phyloP scores from a whole-genome alignment of 2,888 invertebrate species.

The Acronicta alni region DNA sequence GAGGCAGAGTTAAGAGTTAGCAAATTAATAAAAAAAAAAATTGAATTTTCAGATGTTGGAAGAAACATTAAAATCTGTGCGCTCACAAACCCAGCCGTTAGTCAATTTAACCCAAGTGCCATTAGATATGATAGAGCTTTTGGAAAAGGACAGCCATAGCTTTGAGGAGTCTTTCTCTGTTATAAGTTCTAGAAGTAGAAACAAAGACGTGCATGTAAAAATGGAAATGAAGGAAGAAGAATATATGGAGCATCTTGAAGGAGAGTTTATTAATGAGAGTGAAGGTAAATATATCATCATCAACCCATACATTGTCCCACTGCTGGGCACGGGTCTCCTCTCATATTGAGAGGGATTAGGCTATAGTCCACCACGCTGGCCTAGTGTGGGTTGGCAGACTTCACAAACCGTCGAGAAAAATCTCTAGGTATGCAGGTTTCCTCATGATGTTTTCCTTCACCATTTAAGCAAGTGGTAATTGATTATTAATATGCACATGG shows the following conservation, averaged over 20 bases:
- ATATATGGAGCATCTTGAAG: constrained; percentile 56
- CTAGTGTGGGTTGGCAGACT: too few species aligned
- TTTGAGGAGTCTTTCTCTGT: constrained; percentile 51
- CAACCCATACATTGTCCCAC: too few species aligned
- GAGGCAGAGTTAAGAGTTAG: too few species aligned
- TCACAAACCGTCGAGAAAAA: too few species aligned
- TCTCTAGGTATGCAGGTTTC: too few species aligned
- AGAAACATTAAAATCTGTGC: constrained; percentile 52
- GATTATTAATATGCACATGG: too few species aligned
- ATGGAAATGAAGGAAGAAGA: constrained; percentile 72
- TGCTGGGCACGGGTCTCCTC: too few species aligned
- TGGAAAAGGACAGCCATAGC: constrained; percentile 32
- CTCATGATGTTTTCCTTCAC: too few species aligned
- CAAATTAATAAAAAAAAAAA: background rate
- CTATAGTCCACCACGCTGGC: too few species aligned
- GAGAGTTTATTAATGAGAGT: constrained; percentile 64
- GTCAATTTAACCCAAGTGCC: constrained; percentile 52
- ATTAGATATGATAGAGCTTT: constrained; percentile 57
- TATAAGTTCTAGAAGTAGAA: constrained; percentile 34
- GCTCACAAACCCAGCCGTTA: constrained; percentile 53
- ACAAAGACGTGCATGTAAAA: constrained; percentile 60
- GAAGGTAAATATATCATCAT: constrained; percentile 58
- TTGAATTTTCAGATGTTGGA: constrained; percentile 42
- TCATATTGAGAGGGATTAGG: too few species aligned
- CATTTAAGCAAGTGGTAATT: too few species aligned